These are phyloP conservation scores for Scolopax mira DNA, from an alignment of 2,113 vertebrate species.

Conservation along the genomic window DNA sequence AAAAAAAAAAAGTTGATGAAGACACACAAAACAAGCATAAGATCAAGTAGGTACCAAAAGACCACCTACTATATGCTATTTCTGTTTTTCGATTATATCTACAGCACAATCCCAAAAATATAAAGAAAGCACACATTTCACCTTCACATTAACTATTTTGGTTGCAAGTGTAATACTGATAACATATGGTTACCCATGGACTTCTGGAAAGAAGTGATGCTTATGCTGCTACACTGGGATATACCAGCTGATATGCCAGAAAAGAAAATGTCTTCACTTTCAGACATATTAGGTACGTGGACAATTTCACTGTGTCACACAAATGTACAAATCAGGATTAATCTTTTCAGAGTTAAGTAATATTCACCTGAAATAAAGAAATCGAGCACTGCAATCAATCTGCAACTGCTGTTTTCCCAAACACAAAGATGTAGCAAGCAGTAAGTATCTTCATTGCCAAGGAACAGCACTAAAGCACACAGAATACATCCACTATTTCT, in stretches of 20 bases:
- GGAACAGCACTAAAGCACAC: not conserved
- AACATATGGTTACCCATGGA: not conserved
- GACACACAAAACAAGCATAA: not conserved
- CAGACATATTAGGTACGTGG: not conserved
- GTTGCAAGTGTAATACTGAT: not conserved
- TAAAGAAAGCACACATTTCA: not conserved
- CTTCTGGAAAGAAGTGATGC: not conserved
- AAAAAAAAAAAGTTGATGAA: not conserved
- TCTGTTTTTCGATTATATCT: not conserved
- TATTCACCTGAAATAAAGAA: not conserved
- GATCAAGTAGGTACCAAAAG: not conserved
- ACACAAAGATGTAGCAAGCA: not conserved
- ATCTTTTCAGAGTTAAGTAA: not conserved
- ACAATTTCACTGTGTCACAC: not conserved
- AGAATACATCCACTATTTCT: not conserved
- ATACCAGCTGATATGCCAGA: rapidly evolving
- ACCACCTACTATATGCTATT: not conserved
- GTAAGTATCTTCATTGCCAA: not conserved
- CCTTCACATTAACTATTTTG: not conserved
- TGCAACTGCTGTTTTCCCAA: not conserved
- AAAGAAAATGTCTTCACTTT: not conserved
- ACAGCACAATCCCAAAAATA: not conserved
- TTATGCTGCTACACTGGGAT: not conserved
- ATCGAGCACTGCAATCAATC: not conserved
- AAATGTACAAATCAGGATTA: not conserved